A percentile compares a stretch with the other conserved stretches of the same genome.
Evolutionary conservation across 2,797 vertebrate genomes (phyloP).

Genomic region (Pterois miles): DNA sequence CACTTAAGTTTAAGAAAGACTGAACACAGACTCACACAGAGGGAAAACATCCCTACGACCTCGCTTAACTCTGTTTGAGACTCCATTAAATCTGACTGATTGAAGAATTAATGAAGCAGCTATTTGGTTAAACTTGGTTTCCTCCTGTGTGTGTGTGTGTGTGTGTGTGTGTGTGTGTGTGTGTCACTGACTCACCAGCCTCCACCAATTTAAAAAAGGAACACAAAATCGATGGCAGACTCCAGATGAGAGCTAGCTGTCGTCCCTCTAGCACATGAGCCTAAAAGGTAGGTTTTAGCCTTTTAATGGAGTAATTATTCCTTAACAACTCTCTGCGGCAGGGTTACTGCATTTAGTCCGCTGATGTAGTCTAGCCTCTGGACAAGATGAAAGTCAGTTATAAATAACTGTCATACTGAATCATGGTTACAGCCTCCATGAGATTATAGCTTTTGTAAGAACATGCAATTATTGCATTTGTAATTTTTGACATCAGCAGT

Average conservation of each 20-base stretch:
- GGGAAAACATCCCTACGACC: background rate
- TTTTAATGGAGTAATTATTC: slow-evolving; percentile 34
- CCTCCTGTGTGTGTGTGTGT: background rate
- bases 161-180: background rate
- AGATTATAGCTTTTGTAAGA: slow-evolving; percentile 25
- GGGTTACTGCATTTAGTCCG: background rate
- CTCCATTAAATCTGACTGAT: slow-evolving; percentile 52
- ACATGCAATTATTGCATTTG: slow-evolving; percentile 21
- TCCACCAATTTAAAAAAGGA: slow-evolving; percentile 26
- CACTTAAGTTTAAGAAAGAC: background rate
- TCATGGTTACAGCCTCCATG: slow-evolving; percentile 11
- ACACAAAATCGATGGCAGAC: slow-evolving; percentile 35
- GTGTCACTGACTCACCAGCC: slow-evolving; percentile 3
- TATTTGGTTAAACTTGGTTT: slow-evolving; percentile 38
- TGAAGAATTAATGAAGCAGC: slow-evolving; percentile 61
- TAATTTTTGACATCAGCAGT: slow-evolving; percentile 9
- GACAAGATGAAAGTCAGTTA: slow-evolving; percentile 18
- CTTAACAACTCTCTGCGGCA: slow-evolving; percentile 3
- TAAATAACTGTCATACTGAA: slow-evolving; percentile 11
- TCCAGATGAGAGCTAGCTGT: slow-evolving; percentile 7
- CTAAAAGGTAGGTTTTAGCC: background rate
- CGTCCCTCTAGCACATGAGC: background rate
- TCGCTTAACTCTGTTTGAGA: slow-evolving; percentile 26
- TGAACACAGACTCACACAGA: background rate
- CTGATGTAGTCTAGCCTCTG: slow-evolving; percentile 8